Evolutionary conservation across 2,797 vertebrate genomes (phyloP).

Genomic region (Jordanella pulchra): DNA sequence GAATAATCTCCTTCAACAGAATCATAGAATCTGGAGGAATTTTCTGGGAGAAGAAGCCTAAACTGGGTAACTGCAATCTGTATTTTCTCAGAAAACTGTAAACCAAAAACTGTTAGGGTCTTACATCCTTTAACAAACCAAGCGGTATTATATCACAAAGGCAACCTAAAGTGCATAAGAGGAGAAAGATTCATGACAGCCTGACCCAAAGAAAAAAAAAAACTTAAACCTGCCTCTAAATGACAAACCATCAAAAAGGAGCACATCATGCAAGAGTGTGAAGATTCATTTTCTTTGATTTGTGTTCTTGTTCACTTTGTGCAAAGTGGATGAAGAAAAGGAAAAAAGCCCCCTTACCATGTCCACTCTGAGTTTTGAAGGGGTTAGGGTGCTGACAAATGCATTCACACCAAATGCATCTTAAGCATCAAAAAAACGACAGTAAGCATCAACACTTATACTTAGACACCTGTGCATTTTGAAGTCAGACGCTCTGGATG

Average conservation of each 20-base stretch:
- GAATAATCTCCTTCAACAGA: neutral
- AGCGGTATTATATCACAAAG: neutral
- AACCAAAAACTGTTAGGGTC: neutral
- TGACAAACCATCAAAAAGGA: neutral
- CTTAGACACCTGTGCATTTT: too few species aligned
- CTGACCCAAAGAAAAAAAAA: neutral
- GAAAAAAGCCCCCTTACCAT: too few species aligned
- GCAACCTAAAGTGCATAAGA: neutral
- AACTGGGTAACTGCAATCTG: neutral
- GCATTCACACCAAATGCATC: too few species aligned
- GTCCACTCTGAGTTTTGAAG: too few species aligned
- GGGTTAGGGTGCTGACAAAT: too few species aligned
- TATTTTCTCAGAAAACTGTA: neutral
- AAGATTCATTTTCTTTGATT: neutral
- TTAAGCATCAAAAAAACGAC: too few species aligned
- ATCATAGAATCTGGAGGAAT: constrained; percentile 3
- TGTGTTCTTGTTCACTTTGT: neutral
- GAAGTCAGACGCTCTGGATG: too few species aligned
- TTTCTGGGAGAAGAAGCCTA: neutral
- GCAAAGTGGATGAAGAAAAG: neutral
- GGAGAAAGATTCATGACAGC: neutral
- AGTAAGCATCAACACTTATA: too few species aligned
- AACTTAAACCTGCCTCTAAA: neutral
- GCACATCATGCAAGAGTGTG: neutral
- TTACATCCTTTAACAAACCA: neutral